These are phyloP conservation scores for Dinomys branickii DNA, from an alignment of 2,113 vertebrate genomes.

Conservation along the genomic window DNA sequence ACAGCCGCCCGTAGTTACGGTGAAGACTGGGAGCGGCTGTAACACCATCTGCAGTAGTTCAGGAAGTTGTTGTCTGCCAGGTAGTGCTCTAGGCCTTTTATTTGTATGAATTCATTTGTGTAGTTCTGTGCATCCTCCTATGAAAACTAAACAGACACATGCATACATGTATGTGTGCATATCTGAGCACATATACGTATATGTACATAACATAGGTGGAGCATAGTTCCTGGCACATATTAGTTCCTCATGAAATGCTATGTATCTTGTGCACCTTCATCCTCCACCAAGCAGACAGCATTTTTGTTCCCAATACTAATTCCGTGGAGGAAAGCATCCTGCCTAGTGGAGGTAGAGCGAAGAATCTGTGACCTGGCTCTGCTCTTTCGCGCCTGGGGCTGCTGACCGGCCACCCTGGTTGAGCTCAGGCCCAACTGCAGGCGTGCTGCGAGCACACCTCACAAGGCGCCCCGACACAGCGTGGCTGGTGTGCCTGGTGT, in stretches of 20 bases:
- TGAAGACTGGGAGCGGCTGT: neutral
- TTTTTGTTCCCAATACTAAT: slow-evolving; percentile 42
- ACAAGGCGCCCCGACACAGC: neutral
- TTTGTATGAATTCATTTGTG: neutral
- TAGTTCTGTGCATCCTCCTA: neutral
- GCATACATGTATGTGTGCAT: neutral
- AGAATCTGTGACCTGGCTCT: neutral
- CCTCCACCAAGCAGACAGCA: neutral
- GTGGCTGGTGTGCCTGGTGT: neutral
- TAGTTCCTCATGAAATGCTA: neutral
- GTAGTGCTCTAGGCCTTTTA: neutral
- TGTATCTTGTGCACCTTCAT: neutral
- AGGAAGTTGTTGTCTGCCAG: neutral
- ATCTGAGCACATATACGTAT: neutral
- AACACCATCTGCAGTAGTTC: neutral
- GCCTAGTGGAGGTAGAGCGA: neutral
- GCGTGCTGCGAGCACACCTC: neutral
- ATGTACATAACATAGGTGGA: neutral
- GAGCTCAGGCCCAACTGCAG: neutral
- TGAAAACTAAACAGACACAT: neutral
- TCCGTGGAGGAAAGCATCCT: slow-evolving; percentile 35
- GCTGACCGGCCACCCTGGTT: neutral
- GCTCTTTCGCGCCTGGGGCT: neutral
- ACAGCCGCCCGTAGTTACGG: neutral
- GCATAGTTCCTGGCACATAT: neutral